phyloP scores from a whole-genome alignment of 2,797 vertebrate species.

The Melanotaenia parkinsoni region DNA sequence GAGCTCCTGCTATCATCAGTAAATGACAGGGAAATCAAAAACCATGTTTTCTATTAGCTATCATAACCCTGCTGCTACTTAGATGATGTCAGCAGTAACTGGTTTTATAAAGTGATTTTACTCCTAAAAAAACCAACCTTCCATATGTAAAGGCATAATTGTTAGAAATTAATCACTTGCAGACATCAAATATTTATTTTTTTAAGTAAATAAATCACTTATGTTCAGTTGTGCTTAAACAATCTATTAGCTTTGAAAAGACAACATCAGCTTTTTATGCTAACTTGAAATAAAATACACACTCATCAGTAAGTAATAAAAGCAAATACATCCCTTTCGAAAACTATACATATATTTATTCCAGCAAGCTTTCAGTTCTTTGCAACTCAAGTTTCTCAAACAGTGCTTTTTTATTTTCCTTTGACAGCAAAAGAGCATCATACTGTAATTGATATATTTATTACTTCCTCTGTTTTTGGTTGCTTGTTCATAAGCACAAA shows the following conservation, averaged over 20 bases:
- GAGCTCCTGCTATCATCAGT: conserved; percentile 53
- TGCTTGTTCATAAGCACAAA: neutral
- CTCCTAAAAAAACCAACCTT: conserved; percentile 22
- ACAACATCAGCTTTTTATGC: conserved; percentile 24
- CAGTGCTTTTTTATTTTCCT: too few relatives aligned
- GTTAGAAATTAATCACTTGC: conserved; percentile 4
- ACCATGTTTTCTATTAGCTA: conserved; percentile 52
- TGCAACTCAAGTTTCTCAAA: neutral
- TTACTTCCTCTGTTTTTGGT: neutral
- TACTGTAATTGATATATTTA: neutral
- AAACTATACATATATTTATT: neutral
- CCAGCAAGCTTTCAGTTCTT: neutral
- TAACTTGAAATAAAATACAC: conserved; percentile 15
- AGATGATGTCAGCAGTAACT: conserved; percentile 43
- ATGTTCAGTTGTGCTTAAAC: neutral
- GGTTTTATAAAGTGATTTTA: conserved; percentile 39
- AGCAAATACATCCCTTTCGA: neutral
- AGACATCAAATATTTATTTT: neutral
- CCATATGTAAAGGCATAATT: neutral
- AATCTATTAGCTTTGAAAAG: conserved; percentile 3
- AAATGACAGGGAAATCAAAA: conserved; percentile 59
- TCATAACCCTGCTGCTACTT: conserved; percentile 31
- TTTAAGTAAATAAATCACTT: neutral
- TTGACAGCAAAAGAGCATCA: neutral
- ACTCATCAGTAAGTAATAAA: conserved; percentile 17